Evolutionary conservation across 2,113 vertebrate species (phyloP).

Genomic region (Bubo bubo): DNA sequence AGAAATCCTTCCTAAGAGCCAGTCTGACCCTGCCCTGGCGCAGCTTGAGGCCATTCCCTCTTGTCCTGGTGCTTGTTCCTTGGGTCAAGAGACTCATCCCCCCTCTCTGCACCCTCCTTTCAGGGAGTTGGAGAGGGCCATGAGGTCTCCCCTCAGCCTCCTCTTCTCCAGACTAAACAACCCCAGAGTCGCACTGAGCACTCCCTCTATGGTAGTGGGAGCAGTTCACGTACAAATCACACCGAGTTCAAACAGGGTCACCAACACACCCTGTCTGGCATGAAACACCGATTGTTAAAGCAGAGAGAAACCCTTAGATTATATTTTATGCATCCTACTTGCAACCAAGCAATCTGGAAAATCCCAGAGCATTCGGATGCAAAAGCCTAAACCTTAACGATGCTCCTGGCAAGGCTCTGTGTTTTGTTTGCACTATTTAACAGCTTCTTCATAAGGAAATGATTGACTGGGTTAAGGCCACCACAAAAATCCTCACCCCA

Average conservation of each 20-base stretch:
- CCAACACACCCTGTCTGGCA: not conserved
- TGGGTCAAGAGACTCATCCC: too few species aligned
- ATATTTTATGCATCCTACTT: not conserved
- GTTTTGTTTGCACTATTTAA: not conserved
- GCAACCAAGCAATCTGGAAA: constrained; percentile 2
- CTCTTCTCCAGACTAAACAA: too few species aligned
- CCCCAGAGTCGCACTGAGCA: not conserved
- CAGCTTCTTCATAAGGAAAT: not conserved
- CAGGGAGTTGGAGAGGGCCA: too few species aligned
- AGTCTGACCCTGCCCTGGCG: too few species aligned
- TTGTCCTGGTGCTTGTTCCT: too few species aligned
- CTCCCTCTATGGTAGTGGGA: not conserved
- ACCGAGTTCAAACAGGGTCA: not conserved
- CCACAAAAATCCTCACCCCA: not conserved
- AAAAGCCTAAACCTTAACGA: not conserved
- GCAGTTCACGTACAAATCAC: not conserved
- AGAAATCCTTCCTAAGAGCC: too few species aligned
- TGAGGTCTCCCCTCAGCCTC: too few species aligned
- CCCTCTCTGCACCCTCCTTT: too few species aligned
- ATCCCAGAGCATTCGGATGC: not conserved
- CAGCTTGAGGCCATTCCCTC: too few species aligned
- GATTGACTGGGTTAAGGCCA: not conserved
- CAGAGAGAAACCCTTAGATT: not conserved
- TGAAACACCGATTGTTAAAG: fast-evolving
- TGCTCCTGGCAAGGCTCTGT: not conserved